A percentile compares a stretch with the other conserved stretches of the same genome.
Evolutionary conservation across 2,797 vertebrate genomes (phyloP).

Genomic region (Percopsis omiscomaycus): DNA sequence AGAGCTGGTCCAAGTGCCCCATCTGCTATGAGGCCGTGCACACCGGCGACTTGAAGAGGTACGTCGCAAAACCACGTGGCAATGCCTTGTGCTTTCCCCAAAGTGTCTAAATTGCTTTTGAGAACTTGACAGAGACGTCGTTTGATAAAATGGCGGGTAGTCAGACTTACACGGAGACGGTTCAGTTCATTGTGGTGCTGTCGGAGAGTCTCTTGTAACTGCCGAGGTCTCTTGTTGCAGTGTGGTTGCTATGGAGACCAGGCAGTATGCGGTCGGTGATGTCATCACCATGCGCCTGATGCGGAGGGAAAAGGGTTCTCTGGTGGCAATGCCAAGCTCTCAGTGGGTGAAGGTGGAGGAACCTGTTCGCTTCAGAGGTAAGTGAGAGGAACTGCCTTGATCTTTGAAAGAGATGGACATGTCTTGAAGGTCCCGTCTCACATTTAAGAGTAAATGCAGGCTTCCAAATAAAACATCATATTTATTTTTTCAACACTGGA

Average conservation of each 20-base stretch:
- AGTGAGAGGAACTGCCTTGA: slow-evolving; percentile 20
- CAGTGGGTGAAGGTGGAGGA: slow-evolving; percentile 93
- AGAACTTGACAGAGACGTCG: no score
- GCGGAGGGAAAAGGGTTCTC: slow-evolving; percentile 91
- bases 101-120: not conserved
- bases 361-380: slow-evolving; percentile 89
- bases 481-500: no score
- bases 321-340: slow-evolving; percentile 92
- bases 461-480: not conserved
- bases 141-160: no score
- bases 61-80: not conserved
- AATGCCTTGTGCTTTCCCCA: not conserved
- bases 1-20: slow-evolving; percentile 96
- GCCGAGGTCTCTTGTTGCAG: slow-evolving; percentile 67
- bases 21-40: slow-evolving; percentile 95
- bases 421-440: no score
- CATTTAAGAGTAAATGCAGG: no score
- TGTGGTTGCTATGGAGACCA: slow-evolving; percentile 95
- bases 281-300: slow-evolving; percentile 95
- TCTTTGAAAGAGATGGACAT: no score
- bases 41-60: slow-evolving; percentile 95
- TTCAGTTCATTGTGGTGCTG: not conserved
- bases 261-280: slow-evolving; percentile 88
- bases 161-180: no score
- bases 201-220: not conserved